phyloP scores from a whole-genome alignment of 2,888 invertebrate species.

The Andricus quercusramuli region DNA sequence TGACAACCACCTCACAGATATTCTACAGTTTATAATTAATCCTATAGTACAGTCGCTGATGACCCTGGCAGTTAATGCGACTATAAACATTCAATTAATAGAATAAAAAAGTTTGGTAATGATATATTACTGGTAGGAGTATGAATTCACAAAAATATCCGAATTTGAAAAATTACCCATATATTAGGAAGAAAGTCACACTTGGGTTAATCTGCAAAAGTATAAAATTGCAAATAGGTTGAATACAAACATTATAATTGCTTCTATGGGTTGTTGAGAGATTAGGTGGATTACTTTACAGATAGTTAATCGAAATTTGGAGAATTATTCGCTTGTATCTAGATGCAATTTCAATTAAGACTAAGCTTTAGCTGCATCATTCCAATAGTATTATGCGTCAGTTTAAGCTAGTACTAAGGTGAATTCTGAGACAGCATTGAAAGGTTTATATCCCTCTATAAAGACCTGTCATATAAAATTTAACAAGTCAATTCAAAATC shows the following conservation, averaged over 20 bases:
- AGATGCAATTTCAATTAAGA: slow-evolving; percentile 36
- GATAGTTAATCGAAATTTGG: slow-evolving; percentile 32
- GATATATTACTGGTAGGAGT: no score
- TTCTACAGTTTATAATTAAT: no score
- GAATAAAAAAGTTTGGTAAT: no score
- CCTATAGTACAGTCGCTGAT: no score
- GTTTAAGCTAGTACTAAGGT: slow-evolving; percentile 9
- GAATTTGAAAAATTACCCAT: no score
- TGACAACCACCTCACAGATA: no score
- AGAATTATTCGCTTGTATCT: slow-evolving; percentile 28
- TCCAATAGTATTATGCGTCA: slow-evolving; percentile 18
- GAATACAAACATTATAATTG: background rate
- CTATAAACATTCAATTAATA: no score
- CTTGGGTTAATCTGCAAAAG: no score
- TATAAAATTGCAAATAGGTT: no score
- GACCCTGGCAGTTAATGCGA: no score
- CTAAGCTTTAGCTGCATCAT: slow-evolving; percentile 14
- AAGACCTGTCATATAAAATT: background rate
- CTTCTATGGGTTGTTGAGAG: slow-evolving; percentile 25
- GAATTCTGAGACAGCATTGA: slow-evolving; percentile 18
- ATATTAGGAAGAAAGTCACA: no score
- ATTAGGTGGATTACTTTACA: slow-evolving; percentile 29
- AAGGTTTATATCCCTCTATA: slow-evolving; percentile 9
- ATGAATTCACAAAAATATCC: no score
- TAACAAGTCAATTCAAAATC: background rate